Evolutionary conservation across 2,113 vertebrate genomes (phyloP).

Genomic region (Scortum barcoo): DNA sequence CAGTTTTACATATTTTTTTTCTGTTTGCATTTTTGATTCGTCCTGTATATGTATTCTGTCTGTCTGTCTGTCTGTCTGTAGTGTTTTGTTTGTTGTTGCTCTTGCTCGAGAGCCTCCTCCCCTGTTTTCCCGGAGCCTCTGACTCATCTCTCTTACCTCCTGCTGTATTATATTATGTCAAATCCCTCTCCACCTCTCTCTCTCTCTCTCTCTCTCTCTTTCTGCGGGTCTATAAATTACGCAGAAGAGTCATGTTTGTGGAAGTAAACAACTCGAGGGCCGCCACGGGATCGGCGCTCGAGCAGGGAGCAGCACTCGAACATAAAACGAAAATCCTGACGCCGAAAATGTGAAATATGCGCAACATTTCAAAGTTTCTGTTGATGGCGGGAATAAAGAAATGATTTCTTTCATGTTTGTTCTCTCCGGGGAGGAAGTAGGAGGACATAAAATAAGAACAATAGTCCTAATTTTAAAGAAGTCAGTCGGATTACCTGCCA

Average conservation of each 20-base stretch:
- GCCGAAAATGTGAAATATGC: neutral
- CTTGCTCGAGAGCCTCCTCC: neutral
- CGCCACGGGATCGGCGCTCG: constrained; percentile 30
- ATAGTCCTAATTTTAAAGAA: neutral
- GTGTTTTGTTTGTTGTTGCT: constrained; percentile 12
- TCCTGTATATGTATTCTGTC: neutral
- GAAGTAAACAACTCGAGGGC: constrained; percentile 52
- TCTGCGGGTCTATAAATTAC: constrained; percentile 51
- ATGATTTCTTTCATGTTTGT: neutral
- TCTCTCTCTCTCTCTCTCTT: constrained; percentile 20
- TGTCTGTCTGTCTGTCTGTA: neutral
- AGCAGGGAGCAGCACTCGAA: constrained; percentile 32
- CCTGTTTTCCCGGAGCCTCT: neutral
- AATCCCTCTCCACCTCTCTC: constrained; percentile 42
- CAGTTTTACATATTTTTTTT: neutral
- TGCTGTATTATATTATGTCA: constrained; percentile 8
- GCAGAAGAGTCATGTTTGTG: constrained; percentile 28
- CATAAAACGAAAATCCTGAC: no score
- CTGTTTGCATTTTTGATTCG: neutral
- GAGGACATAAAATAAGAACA: neutral
- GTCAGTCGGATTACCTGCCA: neutral
- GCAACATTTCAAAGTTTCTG: neutral
- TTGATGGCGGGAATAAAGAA: neutral
- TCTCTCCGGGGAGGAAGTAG: neutral
- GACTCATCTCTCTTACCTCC: constrained; percentile 33